Evolutionary conservation across 2,113 vertebrate genomes (phyloP).

Genomic region (Spea multiplicata): DNA sequence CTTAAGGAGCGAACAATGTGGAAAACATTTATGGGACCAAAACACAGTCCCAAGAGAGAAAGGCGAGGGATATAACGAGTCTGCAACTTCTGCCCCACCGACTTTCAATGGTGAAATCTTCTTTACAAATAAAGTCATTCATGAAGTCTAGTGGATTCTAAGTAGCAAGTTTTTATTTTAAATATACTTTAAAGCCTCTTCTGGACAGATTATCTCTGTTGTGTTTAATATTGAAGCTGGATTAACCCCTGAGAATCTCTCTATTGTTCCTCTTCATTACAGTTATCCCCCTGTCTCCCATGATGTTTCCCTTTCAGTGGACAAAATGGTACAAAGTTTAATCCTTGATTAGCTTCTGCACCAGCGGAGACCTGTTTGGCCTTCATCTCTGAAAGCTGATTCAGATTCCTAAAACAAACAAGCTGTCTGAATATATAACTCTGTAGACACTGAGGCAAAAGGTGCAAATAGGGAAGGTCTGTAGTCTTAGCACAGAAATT

Average conservation of each 20-base stretch:
- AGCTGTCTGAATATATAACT: conserved; percentile 60
- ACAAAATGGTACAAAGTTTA: conserved; percentile 62
- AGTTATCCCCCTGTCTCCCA: conserved; percentile 65
- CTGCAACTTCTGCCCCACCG: conserved; percentile 60
- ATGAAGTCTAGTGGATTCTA: conserved; percentile 64
- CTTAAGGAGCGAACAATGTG: conserved; percentile 56
- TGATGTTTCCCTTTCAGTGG: conserved; percentile 65
- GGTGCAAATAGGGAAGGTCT: conserved; percentile 36
- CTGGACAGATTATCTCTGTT: conserved; percentile 65
- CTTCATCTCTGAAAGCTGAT: conserved; percentile 58
- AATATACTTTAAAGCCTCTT: conserved; percentile 62
- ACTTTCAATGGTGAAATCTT: conserved; percentile 65
- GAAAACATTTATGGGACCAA: conserved; percentile 59
- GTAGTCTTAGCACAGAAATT: conserved; percentile 32
- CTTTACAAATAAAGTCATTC: conserved; percentile 67
- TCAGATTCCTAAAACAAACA: conserved; percentile 64
- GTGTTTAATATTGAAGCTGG: conserved; percentile 61
- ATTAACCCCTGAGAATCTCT: conserved; percentile 65
- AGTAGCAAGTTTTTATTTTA: conserved; percentile 64
- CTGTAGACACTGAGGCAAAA: conserved; percentile 56
- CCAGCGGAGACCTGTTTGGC: conserved; percentile 53
- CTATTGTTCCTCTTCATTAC: conserved; percentile 70
- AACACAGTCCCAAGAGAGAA: conserved; percentile 55
- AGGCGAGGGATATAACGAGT: conserved; percentile 60
- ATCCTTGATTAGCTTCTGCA: conserved; percentile 60